Base-by-base conservation (phyloP, 1,140 invertebrate genomes). In the Galleria mellonella region DNA sequence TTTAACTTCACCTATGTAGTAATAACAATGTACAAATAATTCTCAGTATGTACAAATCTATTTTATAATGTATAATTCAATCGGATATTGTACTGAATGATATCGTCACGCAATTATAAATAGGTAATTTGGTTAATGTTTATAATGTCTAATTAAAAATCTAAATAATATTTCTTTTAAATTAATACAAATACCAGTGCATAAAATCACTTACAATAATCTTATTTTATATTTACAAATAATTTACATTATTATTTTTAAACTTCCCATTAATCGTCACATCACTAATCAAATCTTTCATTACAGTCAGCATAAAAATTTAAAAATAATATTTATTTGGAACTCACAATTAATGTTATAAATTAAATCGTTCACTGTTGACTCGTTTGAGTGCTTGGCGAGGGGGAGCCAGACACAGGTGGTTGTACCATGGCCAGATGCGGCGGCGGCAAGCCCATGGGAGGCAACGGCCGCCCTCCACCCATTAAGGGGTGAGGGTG, bases 401-500 rank as follows among this genome's bases (percentile, higher is more conserved):
- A 83, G 0, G 77, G 74, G 9, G 78, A 79, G 0, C 63, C 62
- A 5, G 74, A 72, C 9, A 78, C 68, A 27, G 77, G 76, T 27
- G 74, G 58, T 46, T 76, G 76, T 13, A 76, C 73, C 72, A 87
- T 82, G 3, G 74, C 28, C 29, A 86, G 59, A 46, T 87, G 85
- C 0, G 78, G 71, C 0, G 78, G 71, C 7, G 77, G 69, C 47
- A 86, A 35, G 0, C 66, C 76, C 66, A 85, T 85, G 4, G 69
- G 81, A 10, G 69, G 72, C 33, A 86, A 36, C 4, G 81, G 74
- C 9, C 85, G 49, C 5, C 66, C 71, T 12, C 66, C 67, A n/a
- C 72, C 78, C 71, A 84, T 81, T 13, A 84, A 51, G 12, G 62
- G 79, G 48, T 83, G 83, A 17, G 79, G 83, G 55, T 72, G 72